Percentiles rank a stretch among this genome's conserved stretches.
Evolutionary conservation across 2,113 vertebrate genomes (phyloP).

Genomic region (Anhinga anhinga): DNA sequence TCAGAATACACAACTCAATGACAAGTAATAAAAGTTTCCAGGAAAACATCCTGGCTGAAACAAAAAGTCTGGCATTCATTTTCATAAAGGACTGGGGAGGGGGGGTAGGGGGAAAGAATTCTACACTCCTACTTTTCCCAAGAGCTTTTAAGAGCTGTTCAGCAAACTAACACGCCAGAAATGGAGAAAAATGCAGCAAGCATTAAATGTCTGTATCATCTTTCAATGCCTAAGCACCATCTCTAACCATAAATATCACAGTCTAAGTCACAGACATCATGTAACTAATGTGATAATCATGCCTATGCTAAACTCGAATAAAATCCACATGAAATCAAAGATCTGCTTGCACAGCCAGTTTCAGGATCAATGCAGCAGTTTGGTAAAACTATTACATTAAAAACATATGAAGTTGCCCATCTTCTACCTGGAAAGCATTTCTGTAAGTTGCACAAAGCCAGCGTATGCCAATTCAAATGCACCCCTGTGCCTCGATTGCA

Average conservation of each 20-base stretch:
- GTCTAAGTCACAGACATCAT: neutral
- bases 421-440: slow-evolving; percentile 88
- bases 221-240: neutral
- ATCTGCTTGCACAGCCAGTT: neutral
- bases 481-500: slow-evolving; percentile 95
- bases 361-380: neutral
- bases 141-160: neutral
- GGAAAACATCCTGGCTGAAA: slow-evolving; percentile 14
- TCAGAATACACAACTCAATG: slow-evolving; percentile 28
- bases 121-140: neutral
- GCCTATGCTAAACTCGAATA: neutral
- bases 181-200: neutral
- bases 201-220: neutral
- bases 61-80: neutral
- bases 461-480: slow-evolving; percentile 96
- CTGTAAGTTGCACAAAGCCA: slow-evolving; percentile 92
- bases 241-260: neutral
- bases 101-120: neutral
- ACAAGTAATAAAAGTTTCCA: slow-evolving; percentile 25
- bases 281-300: neutral
- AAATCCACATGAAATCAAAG: neutral
- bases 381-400: neutral
- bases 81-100: neutral
- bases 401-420: neutral
- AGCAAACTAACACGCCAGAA: neutral